Evolutionary conservation across 1,140 invertebrate genomes (phyloP), one percentile per base, ranked within the genome.

Genomic region (Mya arenaria): DNA sequence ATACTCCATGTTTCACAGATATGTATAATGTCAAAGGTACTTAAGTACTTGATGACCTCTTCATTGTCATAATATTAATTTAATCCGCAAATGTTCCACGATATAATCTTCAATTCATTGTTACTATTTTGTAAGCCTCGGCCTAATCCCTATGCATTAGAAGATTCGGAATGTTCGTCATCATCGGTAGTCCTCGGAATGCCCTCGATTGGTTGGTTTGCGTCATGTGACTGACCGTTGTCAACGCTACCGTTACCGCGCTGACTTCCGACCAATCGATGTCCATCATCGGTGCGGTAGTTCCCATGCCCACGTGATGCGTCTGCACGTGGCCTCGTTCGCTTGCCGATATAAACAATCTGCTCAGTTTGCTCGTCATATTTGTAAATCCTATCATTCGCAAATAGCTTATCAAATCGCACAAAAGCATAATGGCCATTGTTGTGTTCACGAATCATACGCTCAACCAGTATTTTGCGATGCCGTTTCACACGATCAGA

Each of bases 1-100:
- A 23, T 62, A 15, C 60, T 28, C 60, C 60, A 62, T 25, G 60
- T 62, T 62, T 62, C 60, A 62, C 60, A 62, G 19, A 62, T 23
- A 28, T 34, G 17, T 62, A 62, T 62, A 17, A 62, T 62, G 23
- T 62, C 60, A 62, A 62, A 62, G 15, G 60, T 30, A 23, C 30
- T 19, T 62, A 62, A 34, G 30, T 62, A 25, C 30, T 19, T 23
- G n/a, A 17, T 62, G 17, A 25, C n/a, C 19, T 30, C 23, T 4
- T 17, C 19, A 4, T 25, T 34, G 32, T 62, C 60, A 23, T 28
- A 28, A 62, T 62, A 28, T 34, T 62, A 23, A 17, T 30, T 62
- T 30, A 62, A 28, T 23, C 60, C 60, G 32, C 19, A 19, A 62
- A 34, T 62, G 32, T 62, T 62, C 60, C 60, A 17, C 32, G 60